These are phyloP conservation scores for Pimephales promelas DNA, from an alignment of 2,113 vertebrate species.

Conservation along the genomic window DNA sequence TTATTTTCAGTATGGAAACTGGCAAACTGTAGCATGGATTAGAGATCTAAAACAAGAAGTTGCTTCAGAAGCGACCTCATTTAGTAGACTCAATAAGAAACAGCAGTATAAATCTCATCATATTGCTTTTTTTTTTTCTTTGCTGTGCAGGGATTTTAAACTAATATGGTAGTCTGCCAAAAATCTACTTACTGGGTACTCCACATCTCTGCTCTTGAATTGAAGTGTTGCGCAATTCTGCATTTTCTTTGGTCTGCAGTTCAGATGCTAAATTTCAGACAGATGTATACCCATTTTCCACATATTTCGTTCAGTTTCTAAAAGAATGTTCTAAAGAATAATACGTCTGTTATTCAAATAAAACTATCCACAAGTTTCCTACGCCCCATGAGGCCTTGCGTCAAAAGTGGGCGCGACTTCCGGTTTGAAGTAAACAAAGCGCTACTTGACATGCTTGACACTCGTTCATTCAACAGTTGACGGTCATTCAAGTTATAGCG, in stretches of 20 bases:
- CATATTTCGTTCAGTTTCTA: background rate
- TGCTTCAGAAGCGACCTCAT: slow-evolving; percentile 5
- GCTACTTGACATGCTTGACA: no score
- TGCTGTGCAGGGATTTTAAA: slow-evolving; percentile 38
- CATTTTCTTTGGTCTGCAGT: background rate
- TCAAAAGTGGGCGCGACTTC: no score
- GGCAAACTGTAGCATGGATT: background rate
- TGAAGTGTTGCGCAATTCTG: slow-evolving; percentile 12
- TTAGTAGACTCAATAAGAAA: slow-evolving; percentile 5
- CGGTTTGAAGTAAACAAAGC: no score
- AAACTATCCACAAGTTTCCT: no score
- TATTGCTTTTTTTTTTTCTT: slow-evolving; percentile 25
- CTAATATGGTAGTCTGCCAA: slow-evolving; percentile 31
- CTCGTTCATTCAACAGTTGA: no score
- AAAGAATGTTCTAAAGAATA: background rate
- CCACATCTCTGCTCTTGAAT: slow-evolving; percentile 37
- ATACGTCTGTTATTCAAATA: background rate
- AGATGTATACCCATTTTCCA: background rate
- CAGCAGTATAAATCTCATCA: slow-evolving; percentile 21
- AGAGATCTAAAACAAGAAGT: slow-evolving; percentile 13
- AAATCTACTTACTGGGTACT: slow-evolving; percentile 40
- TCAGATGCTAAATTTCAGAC: background rate
- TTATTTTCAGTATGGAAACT: background rate
- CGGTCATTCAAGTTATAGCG: no score
- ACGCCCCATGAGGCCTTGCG: no score